A percentile compares a stretch with the other conserved stretches of the same genome.
Conservation (phyloP, 2,797 vertebrate genomes). For the Tenualosa ilisha region DNA sequence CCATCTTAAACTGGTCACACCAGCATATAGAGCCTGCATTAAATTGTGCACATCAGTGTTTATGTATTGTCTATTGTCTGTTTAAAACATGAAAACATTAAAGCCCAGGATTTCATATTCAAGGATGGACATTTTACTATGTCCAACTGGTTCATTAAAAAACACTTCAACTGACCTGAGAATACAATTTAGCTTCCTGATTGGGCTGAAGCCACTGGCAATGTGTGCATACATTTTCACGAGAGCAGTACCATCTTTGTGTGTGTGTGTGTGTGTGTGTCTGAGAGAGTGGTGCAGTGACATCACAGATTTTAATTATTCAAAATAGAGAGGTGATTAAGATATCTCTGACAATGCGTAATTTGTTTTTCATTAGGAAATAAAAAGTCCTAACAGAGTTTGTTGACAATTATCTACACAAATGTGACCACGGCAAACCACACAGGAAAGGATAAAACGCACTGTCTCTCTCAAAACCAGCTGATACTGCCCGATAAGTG, state of each 20-base stretch:
- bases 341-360: neutral
- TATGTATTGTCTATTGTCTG: too few relatives aligned
- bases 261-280: neutral
- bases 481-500: constrained; percentile 12
- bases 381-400: constrained; percentile 18
- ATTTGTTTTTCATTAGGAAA: constrained; percentile 18
- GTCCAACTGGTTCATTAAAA: neutral
- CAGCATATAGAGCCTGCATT: too few relatives aligned
- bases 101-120: too few relatives aligned
- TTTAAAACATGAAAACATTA: too few relatives aligned
- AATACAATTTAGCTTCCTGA: neutral
- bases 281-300: neutral
- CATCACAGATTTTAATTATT: neutral
- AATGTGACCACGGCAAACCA: constrained; percentile 24
- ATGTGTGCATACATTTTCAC: neutral
- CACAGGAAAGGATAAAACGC: constrained; percentile 9
- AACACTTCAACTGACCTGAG: neutral
- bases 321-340: neutral
- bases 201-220: neutral
- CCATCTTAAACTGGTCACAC: too few relatives aligned
- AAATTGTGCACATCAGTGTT: too few relatives aligned
- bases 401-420: neutral
- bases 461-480: neutral
- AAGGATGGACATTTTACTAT: too few relatives aligned
- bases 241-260: neutral